Evolutionary conservation across 2,797 vertebrate genomes (phyloP).

Genomic region (Hozukius guyotensis): DNA sequence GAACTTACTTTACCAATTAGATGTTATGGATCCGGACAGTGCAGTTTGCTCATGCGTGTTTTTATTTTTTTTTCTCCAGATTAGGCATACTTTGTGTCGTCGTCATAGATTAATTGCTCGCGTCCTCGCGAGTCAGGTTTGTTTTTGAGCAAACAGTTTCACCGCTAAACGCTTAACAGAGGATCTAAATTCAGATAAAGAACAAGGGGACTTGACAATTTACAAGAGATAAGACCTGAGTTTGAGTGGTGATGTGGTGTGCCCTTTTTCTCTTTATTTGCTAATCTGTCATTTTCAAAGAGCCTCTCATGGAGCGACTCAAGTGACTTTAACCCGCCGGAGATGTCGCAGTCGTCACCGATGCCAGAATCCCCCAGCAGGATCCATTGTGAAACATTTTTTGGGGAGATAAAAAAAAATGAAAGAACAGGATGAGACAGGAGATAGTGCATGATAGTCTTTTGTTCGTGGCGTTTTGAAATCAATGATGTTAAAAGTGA

Average conservation of each 20-base stretch:
- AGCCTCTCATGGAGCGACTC: constrained; percentile 29
- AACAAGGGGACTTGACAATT: neutral
- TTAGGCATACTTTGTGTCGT: neutral
- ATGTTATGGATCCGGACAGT: constrained; percentile 18
- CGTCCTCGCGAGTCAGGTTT: neutral
- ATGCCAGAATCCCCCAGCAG: constrained; percentile 18
- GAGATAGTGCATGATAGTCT: constrained; percentile 3
- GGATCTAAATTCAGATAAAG: neutral
- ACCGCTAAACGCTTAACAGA: neutral
- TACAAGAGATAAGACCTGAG: constrained; percentile 2
- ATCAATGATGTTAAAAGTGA: constrained; percentile 34
- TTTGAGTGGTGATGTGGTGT: constrained; percentile 14
- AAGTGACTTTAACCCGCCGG: constrained; percentile 26
- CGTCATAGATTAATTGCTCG: neutral
- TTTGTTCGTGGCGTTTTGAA: constrained; percentile 26
- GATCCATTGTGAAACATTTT: constrained; percentile 24
- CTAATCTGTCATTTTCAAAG: constrained; percentile 50
- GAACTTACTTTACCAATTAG: constrained; percentile 47
- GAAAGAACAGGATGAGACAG: constrained; percentile 2
- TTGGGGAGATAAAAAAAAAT: neutral
- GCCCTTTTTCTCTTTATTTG: constrained; percentile 39
- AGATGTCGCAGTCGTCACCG: constrained; percentile 22
- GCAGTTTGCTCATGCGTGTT: neutral
- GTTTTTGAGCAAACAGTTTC: neutral
- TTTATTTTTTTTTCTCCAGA: neutral